Percentiles rank a stretch among this genome's conserved stretches.
These are phyloP conservation scores for Serrognathus titanus DNA, from an alignment of 2,888 invertebrate genomes.

Conservation along the genomic window DNA sequence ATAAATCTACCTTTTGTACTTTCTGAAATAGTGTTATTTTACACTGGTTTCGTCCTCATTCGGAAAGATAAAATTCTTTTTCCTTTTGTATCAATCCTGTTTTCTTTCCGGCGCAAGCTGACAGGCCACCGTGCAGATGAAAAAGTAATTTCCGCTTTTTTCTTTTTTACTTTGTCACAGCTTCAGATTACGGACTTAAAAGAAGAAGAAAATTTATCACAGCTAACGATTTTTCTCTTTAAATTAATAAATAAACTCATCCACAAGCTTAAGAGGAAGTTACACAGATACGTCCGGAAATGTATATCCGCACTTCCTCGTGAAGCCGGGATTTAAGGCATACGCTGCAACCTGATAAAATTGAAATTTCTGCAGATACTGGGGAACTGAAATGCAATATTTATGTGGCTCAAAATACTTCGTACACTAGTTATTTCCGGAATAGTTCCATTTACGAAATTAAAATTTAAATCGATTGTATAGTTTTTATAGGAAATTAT, in stretches of 20 bases:
- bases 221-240: neutral
- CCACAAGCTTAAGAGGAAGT: neutral
- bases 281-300: neutral
- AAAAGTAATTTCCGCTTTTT: constrained; percentile 7
- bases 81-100: constrained; percentile 3
- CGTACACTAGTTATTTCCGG: too few relatives aligned
- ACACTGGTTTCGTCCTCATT: constrained; percentile 1
- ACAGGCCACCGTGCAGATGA: neutral
- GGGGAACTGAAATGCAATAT: too few relatives aligned
- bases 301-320: neutral
- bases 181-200: neutral
- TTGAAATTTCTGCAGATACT: too few relatives aligned
- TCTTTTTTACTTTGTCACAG: constrained; percentile 4
- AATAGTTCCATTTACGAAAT: too few relatives aligned
- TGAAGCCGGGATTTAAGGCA: neutral
- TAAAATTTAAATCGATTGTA: too few relatives aligned
- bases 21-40: neutral
- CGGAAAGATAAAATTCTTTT: constrained; percentile 1
- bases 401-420: too few relatives aligned
- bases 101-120: constrained; percentile 1
- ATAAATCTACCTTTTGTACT: too few relatives aligned
- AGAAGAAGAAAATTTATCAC: constrained; percentile 1
- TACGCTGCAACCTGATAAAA: too few relatives aligned
- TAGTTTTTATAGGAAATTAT: too few relatives aligned
- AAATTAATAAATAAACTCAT: neutral